Conservation (phyloP, 1,140 invertebrate genomes). For the Diorhabda elongata region DNA sequence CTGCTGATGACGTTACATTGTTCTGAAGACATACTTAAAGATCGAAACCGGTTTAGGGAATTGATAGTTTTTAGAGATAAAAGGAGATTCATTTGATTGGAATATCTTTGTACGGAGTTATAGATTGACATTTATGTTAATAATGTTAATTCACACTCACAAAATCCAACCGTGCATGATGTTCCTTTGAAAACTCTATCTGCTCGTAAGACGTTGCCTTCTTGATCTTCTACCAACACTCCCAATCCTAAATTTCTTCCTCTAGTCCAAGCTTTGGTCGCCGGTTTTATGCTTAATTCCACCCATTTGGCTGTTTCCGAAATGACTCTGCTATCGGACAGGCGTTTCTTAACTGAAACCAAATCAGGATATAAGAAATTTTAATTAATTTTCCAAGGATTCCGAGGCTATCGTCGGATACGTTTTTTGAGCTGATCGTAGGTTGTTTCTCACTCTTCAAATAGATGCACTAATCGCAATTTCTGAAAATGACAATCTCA, state of each 20-base stretch:
- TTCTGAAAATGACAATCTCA: too few relatives aligned
- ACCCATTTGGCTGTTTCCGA: constrained; percentile 37
- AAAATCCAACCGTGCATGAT: constrained; percentile 47
- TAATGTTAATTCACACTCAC: constrained; percentile 41
- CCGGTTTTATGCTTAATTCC: constrained; percentile 39
- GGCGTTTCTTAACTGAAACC: constrained; percentile 37
- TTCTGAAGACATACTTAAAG: too few relatives aligned
- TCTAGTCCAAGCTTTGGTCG: constrained; percentile 41
- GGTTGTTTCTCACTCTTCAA: too few relatives aligned
- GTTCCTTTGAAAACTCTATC: constrained; percentile 53
- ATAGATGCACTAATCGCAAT: too few relatives aligned
- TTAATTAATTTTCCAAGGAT: too few relatives aligned
- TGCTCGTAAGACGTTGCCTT: constrained; percentile 53
- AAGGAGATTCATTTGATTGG: too few relatives aligned
- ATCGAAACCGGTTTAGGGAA: too few relatives aligned
- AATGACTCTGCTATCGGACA: constrained; percentile 41
- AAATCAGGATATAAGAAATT: not conserved
- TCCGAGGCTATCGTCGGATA: too few relatives aligned
- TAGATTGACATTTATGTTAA: constrained; percentile 19
- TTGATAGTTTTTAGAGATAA: too few relatives aligned
- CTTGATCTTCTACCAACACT: constrained; percentile 61
- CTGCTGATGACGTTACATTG: too few relatives aligned
- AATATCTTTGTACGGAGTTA: too few relatives aligned
- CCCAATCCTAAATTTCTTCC: constrained; percentile 56
- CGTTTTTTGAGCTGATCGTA: too few relatives aligned